Conservation (phyloP, 30 jellyfish, hydroid and myxozoan genomes). For the Clytia hemisphaerica region DNA sequence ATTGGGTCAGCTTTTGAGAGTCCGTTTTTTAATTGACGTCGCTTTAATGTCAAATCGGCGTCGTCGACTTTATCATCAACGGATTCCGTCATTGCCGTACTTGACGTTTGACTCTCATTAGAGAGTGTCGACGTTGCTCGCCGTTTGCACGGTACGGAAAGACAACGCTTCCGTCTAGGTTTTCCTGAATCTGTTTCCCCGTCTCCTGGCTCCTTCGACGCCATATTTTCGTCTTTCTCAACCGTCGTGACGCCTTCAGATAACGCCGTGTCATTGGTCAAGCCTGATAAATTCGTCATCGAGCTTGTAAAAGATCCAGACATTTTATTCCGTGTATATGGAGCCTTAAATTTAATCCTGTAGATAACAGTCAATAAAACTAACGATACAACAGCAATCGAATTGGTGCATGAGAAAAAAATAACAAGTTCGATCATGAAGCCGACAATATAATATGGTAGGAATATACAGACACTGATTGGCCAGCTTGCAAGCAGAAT, state of each 20-base stretch:
- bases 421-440: background rate
- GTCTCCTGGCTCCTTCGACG: background rate
- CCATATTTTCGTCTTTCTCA: background rate
- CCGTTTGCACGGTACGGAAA: too few relatives aligned
- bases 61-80: too few relatives aligned
- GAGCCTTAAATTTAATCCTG: background rate
- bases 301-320: background rate
- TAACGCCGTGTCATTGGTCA: too few relatives aligned
- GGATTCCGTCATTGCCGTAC: too few relatives aligned
- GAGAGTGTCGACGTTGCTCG: too few relatives aligned
- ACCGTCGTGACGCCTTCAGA: too few relatives aligned
- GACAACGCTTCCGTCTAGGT: too few relatives aligned
- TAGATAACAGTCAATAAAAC: background rate
- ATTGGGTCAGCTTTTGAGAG: too few relatives aligned
- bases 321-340: background rate
- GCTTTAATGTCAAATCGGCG: too few relatives aligned
- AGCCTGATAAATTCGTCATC: too few relatives aligned
- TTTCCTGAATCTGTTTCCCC: background rate
- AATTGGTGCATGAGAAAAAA: background rate
- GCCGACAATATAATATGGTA: background rate
- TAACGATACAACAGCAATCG: background rate
- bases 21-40: too few relatives aligned
- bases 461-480: background rate
- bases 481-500: background rate
- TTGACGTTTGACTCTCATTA: too few relatives aligned